A percentile compares a stretch with the other conserved stretches of the same genome.
These are phyloP conservation scores for Leucoraja erinaceus DNA, from an alignment of 2,113 vertebrate species.

Conservation along the genomic window DNA sequence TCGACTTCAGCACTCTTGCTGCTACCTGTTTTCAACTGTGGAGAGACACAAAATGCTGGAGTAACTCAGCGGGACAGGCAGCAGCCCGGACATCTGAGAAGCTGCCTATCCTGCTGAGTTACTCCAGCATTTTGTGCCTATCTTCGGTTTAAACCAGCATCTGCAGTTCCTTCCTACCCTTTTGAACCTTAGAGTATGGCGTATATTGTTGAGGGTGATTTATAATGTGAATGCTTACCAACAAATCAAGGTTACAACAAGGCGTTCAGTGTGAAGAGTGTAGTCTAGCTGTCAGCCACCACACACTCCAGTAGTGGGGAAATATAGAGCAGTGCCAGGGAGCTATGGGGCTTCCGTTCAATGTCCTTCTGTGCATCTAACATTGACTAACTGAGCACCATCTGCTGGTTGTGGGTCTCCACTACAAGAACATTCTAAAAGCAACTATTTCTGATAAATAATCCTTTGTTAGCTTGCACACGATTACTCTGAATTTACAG, in stretches of 20 bases:
- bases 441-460: neutral
- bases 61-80: too few species aligned
- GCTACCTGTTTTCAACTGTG: too few species aligned
- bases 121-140: too few species aligned
- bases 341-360: neutral
- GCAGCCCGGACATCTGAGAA: too few species aligned
- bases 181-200: neutral
- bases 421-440: neutral
- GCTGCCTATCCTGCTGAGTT: too few species aligned
- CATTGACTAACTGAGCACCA: conserved; percentile 8
- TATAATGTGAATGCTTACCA: neutral
- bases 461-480: neutral
- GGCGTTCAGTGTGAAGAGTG: too few species aligned
- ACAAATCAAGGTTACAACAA: neutral
- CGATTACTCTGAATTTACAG: too few species aligned
- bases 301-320: neutral
- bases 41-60: too few species aligned
- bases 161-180: too few species aligned
- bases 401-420: conserved; percentile 1
- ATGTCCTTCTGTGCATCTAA: neutral
- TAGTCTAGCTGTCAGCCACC: neutral
- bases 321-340: neutral
- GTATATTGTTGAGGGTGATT: neutral
- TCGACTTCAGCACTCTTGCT: too few species aligned
- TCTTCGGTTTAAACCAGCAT: too few species aligned